Evolutionary conservation across 2,113 vertebrate species (phyloP), one percentile per base, ranked within the genome.

Genomic region (Etheostoma cragini): DNA sequence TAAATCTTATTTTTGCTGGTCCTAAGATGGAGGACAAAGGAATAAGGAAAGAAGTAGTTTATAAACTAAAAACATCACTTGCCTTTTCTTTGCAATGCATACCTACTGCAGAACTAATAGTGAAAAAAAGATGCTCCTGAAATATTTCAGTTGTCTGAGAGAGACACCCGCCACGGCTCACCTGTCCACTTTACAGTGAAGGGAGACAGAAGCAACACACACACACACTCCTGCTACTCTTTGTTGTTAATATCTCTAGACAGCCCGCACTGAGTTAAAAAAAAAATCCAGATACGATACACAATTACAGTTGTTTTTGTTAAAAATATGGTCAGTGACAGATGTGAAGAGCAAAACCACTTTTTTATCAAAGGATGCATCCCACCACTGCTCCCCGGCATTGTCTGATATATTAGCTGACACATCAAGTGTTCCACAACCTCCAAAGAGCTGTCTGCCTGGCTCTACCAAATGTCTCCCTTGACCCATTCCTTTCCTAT

Each of bases 351-450:
- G n/a, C n/a, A n/a, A n/a, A n/a, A n/a, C n/a, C n/a, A n/a, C n/a
- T n/a, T n/a, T n/a, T n/a, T n/a, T n/a, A n/a, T n/a, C 8, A 10
- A 62, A 45, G n/a, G 26, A 19, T 65, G 71, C 47, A 26, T 60
- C 13, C 22, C 38, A 61, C 70, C 45, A 61, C 47, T 14, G 11
- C 49, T 53, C 16, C 16, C 6, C 33, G 16, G n/a, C 12, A 65
- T 75, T 42, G 15, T 52, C 61, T 50, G 42, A 83, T 7, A 38
- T 63, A 65, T 58, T 16, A 47, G 22, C 64, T 49, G 62, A 54
- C 38, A 47, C 52, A 75, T 58, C 58, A 63, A 46, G 71, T 61
- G 47, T 8, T 38, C 13, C 24, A 53, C 33, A 64, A 62, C 57
- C 6, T 67, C 35, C 35, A 79, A 64, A 63, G 2, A 33, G 15